Evolutionary conservation across 2,113 vertebrate species (phyloP).

Genomic region (Miniopterus natalensis): DNA sequence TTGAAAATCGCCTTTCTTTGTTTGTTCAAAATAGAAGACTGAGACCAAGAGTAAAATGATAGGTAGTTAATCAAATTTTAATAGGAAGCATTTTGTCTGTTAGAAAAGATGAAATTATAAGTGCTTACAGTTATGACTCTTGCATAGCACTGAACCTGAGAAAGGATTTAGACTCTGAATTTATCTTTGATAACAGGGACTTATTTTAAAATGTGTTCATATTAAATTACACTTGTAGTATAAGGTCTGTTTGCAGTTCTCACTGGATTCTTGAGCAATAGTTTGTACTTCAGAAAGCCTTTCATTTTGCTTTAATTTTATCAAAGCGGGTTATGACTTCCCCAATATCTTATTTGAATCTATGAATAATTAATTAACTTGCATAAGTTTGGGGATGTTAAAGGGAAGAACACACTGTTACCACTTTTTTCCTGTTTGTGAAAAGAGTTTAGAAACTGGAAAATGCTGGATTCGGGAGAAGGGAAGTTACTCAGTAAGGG

Average conservation of each 20-base stretch:
- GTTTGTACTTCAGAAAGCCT: constrained; percentile 74
- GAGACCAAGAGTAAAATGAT: constrained; percentile 33
- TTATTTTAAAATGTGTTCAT: constrained; percentile 62
- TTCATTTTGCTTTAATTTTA: constrained; percentile 85
- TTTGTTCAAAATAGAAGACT: constrained; percentile 55
- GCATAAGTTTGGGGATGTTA: constrained; percentile 70
- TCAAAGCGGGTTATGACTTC: constrained; percentile 73
- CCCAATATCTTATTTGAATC: constrained; percentile 48
- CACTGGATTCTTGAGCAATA: constrained; percentile 56
- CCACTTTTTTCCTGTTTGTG: constrained; percentile 71
- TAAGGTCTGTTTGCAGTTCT: constrained; percentile 65
- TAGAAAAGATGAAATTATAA: neutral
- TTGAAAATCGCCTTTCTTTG: constrained; percentile 51
- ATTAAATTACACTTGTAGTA: constrained; percentile 58
- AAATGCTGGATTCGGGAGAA: constrained; percentile 80
- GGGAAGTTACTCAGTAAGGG: constrained; percentile 65
- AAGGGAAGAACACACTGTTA: constrained; percentile 84
- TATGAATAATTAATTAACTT: constrained; percentile 49
- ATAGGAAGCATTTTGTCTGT: constrained; percentile 51
- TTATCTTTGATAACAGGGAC: constrained; percentile 56
- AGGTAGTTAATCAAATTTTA: constrained; percentile 30
- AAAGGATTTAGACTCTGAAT: constrained; percentile 53
- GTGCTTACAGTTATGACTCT: neutral
- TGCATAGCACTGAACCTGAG: constrained; percentile 21
- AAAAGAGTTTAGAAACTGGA: constrained; percentile 87